Percentiles rank a stretch among this genome's conserved stretches.
Evolutionary conservation across 2,888 invertebrate genomes (phyloP).

Genomic region (Pomacea canaliculata): DNA sequence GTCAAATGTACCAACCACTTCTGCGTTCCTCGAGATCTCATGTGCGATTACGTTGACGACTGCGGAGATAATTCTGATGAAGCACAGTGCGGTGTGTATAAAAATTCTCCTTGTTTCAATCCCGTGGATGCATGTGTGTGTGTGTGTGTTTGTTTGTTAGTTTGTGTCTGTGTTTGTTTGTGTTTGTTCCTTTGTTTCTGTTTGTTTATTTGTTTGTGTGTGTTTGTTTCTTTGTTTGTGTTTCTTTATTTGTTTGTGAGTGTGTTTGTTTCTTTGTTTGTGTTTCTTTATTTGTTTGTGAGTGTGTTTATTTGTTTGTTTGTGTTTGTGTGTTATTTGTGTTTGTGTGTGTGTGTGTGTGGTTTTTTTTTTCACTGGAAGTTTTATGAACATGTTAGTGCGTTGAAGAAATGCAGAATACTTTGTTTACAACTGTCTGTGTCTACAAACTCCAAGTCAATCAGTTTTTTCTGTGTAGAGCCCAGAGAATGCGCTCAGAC

Average conservation of each 20-base stretch:
- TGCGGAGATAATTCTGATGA: constrained; percentile 71
- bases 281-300: neutral
- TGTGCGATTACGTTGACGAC: constrained; percentile 69
- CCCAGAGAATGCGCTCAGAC: constrained; percentile 69
- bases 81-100: constrained; percentile 66
- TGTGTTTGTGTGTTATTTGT: neutral
- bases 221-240: neutral
- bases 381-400: no score
- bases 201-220: no score
- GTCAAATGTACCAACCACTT: constrained; percentile 72
- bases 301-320: neutral
- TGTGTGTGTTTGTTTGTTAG: neutral
- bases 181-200: no score
- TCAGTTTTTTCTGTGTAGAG: constrained; percentile 54
- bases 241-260: no score
- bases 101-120: neutral
- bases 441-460: no score
- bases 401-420: no score
- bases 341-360: no score
- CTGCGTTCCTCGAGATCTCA: constrained; percentile 69
- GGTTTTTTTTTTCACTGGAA: no score
- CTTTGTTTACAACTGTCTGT: no score
- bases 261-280: neutral
- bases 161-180: neutral
- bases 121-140: neutral